Evolutionary conservation across 2,888 invertebrate genomes (phyloP).

Genomic region (Nymphalis urticae): DNA sequence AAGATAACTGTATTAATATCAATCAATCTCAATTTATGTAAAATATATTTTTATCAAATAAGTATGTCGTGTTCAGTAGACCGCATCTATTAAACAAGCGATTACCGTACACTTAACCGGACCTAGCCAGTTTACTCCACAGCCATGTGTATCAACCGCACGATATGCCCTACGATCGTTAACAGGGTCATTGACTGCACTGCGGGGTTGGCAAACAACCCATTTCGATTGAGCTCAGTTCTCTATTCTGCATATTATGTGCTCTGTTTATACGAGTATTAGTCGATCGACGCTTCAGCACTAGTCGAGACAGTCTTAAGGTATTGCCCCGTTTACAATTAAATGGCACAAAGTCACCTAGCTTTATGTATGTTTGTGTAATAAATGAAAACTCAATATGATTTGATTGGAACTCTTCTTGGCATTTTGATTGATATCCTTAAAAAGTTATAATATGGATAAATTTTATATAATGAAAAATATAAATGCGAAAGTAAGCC

Average conservation of each 20-base stretch:
- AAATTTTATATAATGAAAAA: too few relatives aligned
- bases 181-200: slow-evolving; percentile 58
- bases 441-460: too few relatives aligned
- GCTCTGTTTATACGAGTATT: slow-evolving; percentile 36
- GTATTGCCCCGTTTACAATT: background rate
- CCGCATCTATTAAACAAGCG: background rate
- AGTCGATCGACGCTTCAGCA: slow-evolving; percentile 29
- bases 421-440: too few relatives aligned
- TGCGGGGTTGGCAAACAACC: slow-evolving; percentile 48
- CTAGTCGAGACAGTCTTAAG: slow-evolving; percentile 3
- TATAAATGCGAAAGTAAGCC: too few relatives aligned
- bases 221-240: slow-evolving; percentile 51
- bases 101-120: slow-evolving; percentile 4
- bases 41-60: too few relatives aligned
- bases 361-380: background rate
- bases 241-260: slow-evolving; percentile 45
- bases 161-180: slow-evolving; percentile 52
- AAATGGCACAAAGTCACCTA: background rate
- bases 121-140: background rate
- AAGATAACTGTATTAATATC: too few relatives aligned
- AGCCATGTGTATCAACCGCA: slow-evolving; percentile 39
- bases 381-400: too few relatives aligned
- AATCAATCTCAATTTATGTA: too few relatives aligned
- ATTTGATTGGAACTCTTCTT: too few relatives aligned
- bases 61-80: too few relatives aligned